phyloP scores from a whole-genome alignment of 2,888 invertebrate genomes.

The Calameuta pallipes region DNA sequence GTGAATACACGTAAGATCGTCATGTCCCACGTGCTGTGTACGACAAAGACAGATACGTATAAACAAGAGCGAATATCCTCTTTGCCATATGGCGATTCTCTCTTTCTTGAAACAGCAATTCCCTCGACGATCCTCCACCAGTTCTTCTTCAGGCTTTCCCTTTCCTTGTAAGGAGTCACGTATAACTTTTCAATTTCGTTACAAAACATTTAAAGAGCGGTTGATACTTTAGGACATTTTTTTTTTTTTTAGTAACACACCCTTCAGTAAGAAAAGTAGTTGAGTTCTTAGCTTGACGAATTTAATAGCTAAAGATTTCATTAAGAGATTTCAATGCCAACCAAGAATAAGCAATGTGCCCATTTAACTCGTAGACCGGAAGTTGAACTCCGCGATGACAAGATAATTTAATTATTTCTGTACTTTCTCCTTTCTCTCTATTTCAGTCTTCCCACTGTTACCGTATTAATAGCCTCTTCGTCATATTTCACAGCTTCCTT shows the following conservation, averaged over 20 bases:
- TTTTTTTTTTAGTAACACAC: not conserved
- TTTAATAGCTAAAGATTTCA: not conserved
- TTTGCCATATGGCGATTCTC: not conserved
- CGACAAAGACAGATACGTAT: not conserved
- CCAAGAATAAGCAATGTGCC: not conserved
- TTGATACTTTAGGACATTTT: not conserved
- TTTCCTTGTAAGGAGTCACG: not conserved
- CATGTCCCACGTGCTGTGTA: not conserved
- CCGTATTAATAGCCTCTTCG: not conserved
- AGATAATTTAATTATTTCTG: not conserved
- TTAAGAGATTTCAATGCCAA: not conserved
- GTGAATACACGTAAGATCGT: not conserved
- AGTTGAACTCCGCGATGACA: not conserved
- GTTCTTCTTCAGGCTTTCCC: not conserved
- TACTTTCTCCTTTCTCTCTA: not conserved
- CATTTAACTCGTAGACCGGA: not conserved
- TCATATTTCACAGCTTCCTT: not conserved
- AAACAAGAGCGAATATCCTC: not conserved
- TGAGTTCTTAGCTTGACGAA: not conserved
- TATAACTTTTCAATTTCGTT: not conserved
- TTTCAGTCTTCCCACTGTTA: not conserved
- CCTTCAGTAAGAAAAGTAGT: not conserved
- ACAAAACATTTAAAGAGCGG: not conserved
- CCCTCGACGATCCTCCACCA: not conserved
- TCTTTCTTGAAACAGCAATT: not conserved